Percentiles rank a stretch among this genome's conserved stretches.
Evolutionary conservation across 2,797 vertebrate species (phyloP).

Genomic region (Gymnodraco acuticeps): DNA sequence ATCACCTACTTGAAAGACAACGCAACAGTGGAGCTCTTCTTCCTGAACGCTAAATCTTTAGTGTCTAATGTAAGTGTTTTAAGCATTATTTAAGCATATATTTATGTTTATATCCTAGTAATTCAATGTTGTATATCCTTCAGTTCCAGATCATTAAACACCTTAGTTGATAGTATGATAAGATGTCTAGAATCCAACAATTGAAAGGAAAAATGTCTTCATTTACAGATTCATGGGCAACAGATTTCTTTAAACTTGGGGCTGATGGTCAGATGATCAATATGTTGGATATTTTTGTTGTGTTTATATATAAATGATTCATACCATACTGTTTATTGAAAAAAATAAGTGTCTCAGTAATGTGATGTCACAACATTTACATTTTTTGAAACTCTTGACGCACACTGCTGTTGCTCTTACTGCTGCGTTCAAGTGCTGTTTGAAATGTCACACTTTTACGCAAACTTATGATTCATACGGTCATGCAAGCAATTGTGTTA

Average conservation of each 20-base stretch:
- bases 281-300: neutral
- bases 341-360: neutral
- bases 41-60: slow-evolving; percentile 94
- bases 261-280: neutral
- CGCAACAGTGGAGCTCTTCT: slow-evolving; percentile 96
- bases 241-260: neutral
- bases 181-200: neutral
- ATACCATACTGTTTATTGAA: neutral
- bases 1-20: slow-evolving; percentile 95
- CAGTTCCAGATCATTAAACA: neutral
- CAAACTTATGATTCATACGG: neutral
- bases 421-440: slow-evolving; percentile 29
- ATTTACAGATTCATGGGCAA: neutral
- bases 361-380: neutral
- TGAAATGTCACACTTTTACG: fast-evolving
- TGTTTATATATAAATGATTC: neutral
- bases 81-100: neutral
- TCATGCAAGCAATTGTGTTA: neutral
- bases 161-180: neutral
- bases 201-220: neutral
- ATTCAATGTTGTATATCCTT: neutral
- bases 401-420: neutral
- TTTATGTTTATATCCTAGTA: neutral
- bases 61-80: slow-evolving; percentile 92
- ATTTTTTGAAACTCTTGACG: neutral